Evolutionary conservation across 2,797 vertebrate genomes (phyloP).

Genomic region (Clamator glandarius): DNA sequence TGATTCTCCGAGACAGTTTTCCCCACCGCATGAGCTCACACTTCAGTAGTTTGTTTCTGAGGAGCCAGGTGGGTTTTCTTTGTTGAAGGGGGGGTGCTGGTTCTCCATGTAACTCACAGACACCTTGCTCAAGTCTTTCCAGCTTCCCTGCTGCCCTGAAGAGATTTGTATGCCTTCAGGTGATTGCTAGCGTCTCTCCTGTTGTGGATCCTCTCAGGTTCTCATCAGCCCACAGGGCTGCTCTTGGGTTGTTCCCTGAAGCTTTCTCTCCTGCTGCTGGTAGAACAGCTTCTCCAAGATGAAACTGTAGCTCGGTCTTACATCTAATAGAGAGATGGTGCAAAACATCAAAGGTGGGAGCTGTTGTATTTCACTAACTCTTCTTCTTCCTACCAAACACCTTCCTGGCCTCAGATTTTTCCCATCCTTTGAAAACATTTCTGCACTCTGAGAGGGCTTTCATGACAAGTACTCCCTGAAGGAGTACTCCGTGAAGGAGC

Average conservation of each 20-base stretch:
- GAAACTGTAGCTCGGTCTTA: not conserved
- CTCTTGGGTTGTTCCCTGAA: not conserved
- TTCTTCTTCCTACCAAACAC: not conserved
- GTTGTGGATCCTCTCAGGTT: not conserved
- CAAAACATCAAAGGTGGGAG: not conserved
- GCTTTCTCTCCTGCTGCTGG: not conserved
- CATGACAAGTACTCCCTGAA: not conserved
- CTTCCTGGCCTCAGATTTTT: not conserved
- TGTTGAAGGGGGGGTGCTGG: not conserved
- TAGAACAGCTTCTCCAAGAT: not conserved
- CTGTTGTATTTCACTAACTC: not conserved
- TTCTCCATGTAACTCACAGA: not conserved
- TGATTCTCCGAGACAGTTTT: conserved; percentile 28
- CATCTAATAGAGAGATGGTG: not conserved
- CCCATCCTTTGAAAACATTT: not conserved
- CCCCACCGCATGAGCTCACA: not conserved
- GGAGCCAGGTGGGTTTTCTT: not conserved
- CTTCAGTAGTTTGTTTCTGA: not conserved
- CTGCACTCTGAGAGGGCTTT: not conserved
- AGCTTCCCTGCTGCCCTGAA: not conserved
- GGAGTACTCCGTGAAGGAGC: not conserved
- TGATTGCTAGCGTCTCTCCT: not conserved
- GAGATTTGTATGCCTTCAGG: not conserved
- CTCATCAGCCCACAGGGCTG: not conserved
- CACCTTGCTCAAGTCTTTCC: not conserved